Evolutionary conservation across 1,140 invertebrate genomes (phyloP).

Genomic region (Oryctes rhinoceros): DNA sequence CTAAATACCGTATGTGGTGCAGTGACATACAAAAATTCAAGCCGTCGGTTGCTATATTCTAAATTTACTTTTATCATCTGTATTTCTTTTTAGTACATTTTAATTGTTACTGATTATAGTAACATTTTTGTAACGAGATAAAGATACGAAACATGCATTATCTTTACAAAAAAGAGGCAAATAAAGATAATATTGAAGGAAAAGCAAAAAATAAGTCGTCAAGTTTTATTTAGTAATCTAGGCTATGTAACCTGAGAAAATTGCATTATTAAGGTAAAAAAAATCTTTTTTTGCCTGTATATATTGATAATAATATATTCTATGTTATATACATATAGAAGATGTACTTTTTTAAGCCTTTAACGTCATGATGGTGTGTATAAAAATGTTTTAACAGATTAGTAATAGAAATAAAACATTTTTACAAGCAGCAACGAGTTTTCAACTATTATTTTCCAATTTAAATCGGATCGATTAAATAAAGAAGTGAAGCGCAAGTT

Average conservation of each 20-base stretch:
- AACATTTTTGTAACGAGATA: too few relatives aligned
- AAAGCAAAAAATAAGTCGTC: not conserved
- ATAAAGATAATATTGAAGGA: not conserved
- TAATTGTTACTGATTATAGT: too few relatives aligned
- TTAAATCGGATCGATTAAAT: too few relatives aligned
- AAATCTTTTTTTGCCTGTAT: not conserved
- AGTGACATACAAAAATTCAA: too few relatives aligned
- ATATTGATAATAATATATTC: conserved; percentile 37
- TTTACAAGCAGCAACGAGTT: not conserved
- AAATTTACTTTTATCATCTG: too few relatives aligned
- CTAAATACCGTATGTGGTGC: too few relatives aligned
- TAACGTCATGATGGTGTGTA: conserved; percentile 29
- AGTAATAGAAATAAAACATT: conserved; percentile 38
- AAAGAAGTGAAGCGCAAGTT: too few relatives aligned
- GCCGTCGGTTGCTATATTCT: too few relatives aligned
- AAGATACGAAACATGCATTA: conserved; percentile 7
- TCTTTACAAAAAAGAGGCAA: conserved; percentile 30
- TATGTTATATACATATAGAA: conserved; percentile 31
- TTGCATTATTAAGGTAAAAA: conserved; percentile 29
- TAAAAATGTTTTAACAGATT: conserved; percentile 36
- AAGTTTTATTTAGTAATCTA: conserved; percentile 15
- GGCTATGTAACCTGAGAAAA: conserved; percentile 25
- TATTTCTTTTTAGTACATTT: too few relatives aligned
- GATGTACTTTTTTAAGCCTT: conserved; percentile 36
- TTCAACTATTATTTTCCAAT: not conserved